Base-by-base conservation (phyloP, 2,888 invertebrate genomes). In the Sepioteuthis lessoniana region DNA sequence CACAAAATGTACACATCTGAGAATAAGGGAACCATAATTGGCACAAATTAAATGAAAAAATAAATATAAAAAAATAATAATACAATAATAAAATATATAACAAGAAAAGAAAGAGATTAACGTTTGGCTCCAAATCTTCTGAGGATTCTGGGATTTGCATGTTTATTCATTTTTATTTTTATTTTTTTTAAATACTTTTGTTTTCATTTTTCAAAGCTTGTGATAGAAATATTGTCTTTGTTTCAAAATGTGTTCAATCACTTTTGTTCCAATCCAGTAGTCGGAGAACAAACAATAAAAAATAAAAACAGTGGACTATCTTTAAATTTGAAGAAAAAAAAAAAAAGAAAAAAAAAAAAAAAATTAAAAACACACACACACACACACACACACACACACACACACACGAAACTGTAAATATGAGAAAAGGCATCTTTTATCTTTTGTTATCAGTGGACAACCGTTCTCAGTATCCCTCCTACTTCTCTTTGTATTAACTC, bases 11-110 rank as follows among this genome's bases (percentile, higher is more conserved):
- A 76, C 76, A n/a, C 76, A n/a, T 16, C 25, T 25, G n/a, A 76
- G n/a, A 76, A 76, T 76, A 76, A n/a, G n/a, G 76, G n/a, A 76
- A 16, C n/a, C 76, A 76, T 76, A 76, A n/a, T n/a, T 76, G 76
- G 8, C 76, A 76, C 31, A n/a, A 31, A 76, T n/a, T 76, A 76
- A n/a, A n/a, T 10, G 76, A 50, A 50, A 50, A 50, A 50, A 25
- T 3, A 25, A 25, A 25, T 10, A 25, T 5, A 55, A 25, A 55
- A 35, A 60, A 4, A 60, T 8, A 76, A 19, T n/a, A 19, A 76
- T 10, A 35, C 2, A 35, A 2, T 13, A 35, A 35, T 25, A 55
- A 55, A 55, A 55, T 25, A 55, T 55, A 55, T 25, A 55, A 55
- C 7, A 25, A 55, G 3, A 42, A 13, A 35, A 31, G 76, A 31